Percentiles rank a stretch among this genome's conserved stretches.
Evolutionary conservation across 2,113 vertebrate genomes (phyloP).

Genomic region (Chrysochloris asiatica): DNA sequence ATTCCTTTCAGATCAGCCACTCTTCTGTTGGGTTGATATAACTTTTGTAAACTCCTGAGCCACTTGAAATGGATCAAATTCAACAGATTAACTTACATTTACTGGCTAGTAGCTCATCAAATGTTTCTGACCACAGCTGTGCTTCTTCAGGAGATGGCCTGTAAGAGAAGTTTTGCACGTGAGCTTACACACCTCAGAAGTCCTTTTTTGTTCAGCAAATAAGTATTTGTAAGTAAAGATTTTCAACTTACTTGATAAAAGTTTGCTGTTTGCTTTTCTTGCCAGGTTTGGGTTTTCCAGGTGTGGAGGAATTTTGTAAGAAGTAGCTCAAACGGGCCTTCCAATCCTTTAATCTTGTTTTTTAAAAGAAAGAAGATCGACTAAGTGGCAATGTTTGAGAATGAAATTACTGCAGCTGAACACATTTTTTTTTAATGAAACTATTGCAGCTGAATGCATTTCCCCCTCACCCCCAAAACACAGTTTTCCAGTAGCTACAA

Average conservation of each 20-base stretch:
- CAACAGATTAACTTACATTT: constrained; percentile 89
- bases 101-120: constrained; percentile 92
- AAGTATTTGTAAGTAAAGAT: not conserved
- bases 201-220: not conserved
- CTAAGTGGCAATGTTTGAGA: not conserved
- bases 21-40: not conserved
- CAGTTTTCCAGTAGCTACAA: not conserved
- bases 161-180: constrained; percentile 38
- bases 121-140: constrained; percentile 91
- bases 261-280: constrained; percentile 82
- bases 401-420: not conserved
- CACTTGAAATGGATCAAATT: not conserved
- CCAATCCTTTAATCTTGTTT: constrained; percentile 86
- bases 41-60: not conserved
- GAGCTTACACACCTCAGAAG: not conserved
- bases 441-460: not conserved
- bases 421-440: not conserved
- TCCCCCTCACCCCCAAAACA: constrained; percentile 43
- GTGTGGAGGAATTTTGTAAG: constrained; percentile 84
- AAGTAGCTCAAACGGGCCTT: constrained; percentile 86
- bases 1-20: not conserved
- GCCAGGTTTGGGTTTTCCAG: constrained; percentile 79
- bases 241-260: constrained; percentile 80
- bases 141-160: constrained; percentile 92
- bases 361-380: not conserved